Evolutionary conservation across 2,797 vertebrate genomes (phyloP).

Genomic region (Choloepus didactylus): DNA sequence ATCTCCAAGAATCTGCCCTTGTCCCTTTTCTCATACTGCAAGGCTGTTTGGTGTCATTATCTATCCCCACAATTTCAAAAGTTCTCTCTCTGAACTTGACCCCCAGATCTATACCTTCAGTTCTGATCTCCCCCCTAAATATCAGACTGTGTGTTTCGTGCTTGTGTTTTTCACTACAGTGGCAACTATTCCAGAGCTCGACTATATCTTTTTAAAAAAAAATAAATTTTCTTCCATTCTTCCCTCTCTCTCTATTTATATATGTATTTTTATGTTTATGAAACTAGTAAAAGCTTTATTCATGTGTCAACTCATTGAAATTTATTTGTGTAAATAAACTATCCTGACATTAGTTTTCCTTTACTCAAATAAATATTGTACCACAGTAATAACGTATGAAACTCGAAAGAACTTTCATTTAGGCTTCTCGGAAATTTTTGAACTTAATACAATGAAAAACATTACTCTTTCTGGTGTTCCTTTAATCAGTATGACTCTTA

Average conservation of each 20-base stretch:
- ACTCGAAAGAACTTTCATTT: slow-evolving; percentile 49
- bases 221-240: background rate
- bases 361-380: background rate
- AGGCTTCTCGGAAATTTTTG: slow-evolving; percentile 4
- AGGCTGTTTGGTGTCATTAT: slow-evolving; percentile 23
- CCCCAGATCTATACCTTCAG: background rate
- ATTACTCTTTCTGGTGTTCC: slow-evolving; percentile 48
- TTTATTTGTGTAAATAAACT: slow-evolving; percentile 58
- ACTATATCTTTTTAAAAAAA: background rate
- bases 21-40: background rate
- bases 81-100: background rate
- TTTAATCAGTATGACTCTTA: background rate
- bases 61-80: slow-evolving; percentile 12
- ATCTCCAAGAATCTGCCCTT: background rate
- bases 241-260: background rate
- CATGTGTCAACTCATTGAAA: background rate
- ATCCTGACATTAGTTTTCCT: slow-evolving; percentile 43
- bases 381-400: background rate
- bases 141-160: background rate
- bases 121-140: background rate
- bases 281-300: slow-evolving; percentile 43
- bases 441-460: slow-evolving; percentile 47
- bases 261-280: background rate
- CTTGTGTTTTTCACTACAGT: background rate
- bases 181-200: background rate